Evolutionary conservation across 2,888 invertebrate species (phyloP).

Genomic region (Frankliniella intonsa): DNA sequence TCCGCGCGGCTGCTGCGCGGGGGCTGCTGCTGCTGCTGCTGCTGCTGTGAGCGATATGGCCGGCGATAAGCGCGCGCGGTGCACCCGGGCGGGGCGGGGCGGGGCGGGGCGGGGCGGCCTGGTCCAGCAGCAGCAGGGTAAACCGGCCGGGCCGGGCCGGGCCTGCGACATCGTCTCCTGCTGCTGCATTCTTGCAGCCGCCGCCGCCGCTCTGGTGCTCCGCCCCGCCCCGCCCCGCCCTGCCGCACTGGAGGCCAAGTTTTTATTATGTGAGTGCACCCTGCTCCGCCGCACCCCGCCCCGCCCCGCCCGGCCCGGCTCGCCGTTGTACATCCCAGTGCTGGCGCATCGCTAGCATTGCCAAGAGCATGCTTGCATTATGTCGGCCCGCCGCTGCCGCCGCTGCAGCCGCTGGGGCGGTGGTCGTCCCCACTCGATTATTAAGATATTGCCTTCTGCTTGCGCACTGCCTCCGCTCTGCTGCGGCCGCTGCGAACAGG

Average conservation of each 20-base stretch:
- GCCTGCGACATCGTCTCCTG: too few relatives aligned
- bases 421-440: background rate
- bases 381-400: background rate
- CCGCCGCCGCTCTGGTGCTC: background rate
- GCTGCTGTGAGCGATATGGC: too few relatives aligned
- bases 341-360: constrained; percentile 20
- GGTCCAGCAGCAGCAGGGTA: too few relatives aligned
- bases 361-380: constrained; percentile 18
- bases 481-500: too few relatives aligned
- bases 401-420: background rate
- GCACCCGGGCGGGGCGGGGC: too few relatives aligned
- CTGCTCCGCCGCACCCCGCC: background rate
- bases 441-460: constrained; percentile 7
- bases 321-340: background rate
- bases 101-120: too few relatives aligned
- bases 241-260: background rate
- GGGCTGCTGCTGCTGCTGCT: too few relatives aligned
- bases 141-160: too few relatives aligned
- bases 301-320: background rate
- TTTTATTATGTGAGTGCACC: constrained; percentile 3
- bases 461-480: too few relatives aligned
- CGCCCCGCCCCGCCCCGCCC: background rate
- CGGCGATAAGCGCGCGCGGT: too few relatives aligned
- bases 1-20: too few relatives aligned
- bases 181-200: too few relatives aligned